phyloP scores from a whole-genome alignment of 2,888 invertebrate genomes.

The Luffia ferchaultella region DNA sequence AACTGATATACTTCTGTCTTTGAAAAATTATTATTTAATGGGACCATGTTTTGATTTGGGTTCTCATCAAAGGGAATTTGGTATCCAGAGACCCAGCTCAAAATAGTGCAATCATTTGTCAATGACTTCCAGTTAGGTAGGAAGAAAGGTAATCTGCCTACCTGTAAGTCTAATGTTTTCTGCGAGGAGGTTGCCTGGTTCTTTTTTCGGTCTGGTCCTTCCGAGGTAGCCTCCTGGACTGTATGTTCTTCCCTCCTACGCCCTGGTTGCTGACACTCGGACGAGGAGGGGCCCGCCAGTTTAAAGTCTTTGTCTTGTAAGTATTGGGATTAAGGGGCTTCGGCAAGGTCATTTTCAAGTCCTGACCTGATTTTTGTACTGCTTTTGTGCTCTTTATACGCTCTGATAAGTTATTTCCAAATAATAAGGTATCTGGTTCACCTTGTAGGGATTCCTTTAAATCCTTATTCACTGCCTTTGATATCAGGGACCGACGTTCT shows the following conservation, averaged over 20 bases:
- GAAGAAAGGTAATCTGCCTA: neutral
- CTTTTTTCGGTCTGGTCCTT: neutral
- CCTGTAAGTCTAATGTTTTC: neutral
- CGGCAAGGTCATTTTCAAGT: neutral
- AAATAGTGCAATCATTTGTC: neutral
- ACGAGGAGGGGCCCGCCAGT: constrained; percentile 2
- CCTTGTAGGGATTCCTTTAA: neutral
- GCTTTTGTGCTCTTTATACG: neutral
- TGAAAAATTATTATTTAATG: constrained; percentile 1
- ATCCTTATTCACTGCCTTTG: neutral
- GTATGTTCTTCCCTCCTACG: neutral
- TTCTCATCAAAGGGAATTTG: neutral
- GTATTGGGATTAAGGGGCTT: neutral
- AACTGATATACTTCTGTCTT: neutral
- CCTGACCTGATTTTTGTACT: neutral
- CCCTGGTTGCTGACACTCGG: neutral
- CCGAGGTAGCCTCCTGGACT: neutral
- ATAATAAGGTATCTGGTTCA: neutral
- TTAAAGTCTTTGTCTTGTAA: neutral
- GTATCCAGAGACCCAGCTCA: constrained; percentile 1
- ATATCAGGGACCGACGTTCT: constrained; percentile 1
- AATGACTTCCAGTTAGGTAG: neutral
- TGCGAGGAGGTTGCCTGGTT: neutral
- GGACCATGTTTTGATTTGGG: neutral
- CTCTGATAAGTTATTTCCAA: neutral